A percentile compares a stretch with the other conserved stretches of the same genome.
These are phyloP conservation scores for Psittacula echo DNA, from an alignment of 2,797 vertebrate species.

Conservation along the genomic window DNA sequence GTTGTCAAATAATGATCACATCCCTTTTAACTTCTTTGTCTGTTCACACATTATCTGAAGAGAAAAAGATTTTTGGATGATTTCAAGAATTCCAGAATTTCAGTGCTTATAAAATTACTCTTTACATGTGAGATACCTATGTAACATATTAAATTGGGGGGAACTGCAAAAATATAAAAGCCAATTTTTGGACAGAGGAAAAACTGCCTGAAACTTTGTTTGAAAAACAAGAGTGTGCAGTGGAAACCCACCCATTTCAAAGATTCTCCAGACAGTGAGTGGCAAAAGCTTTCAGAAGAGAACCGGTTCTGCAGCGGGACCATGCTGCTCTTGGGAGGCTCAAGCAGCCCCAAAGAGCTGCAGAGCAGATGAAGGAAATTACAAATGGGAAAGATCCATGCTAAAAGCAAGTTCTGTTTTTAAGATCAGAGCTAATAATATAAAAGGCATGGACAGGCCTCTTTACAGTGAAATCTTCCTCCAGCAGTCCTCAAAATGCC, in stretches of 20 bases:
- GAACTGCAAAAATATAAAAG: background rate
- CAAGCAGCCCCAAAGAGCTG: background rate
- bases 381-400: background rate
- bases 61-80: background rate
- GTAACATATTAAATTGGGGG: background rate
- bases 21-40: background rate
- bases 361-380: background rate
- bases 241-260: background rate
- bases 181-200: background rate
- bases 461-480: background rate
- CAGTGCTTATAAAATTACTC: background rate
- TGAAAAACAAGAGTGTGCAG: background rate
- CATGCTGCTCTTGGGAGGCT: background rate
- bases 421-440: background rate
- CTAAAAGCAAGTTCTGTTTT: background rate
- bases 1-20: background rate
- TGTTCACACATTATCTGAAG: background rate
- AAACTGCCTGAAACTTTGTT: background rate
- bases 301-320: background rate
- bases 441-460: background rate
- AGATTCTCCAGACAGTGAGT: background rate
- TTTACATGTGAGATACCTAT: background rate
- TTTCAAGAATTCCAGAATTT: background rate
- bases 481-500: background rate
- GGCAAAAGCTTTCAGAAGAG: background rate